phyloP scores from a whole-genome alignment of 2,888 invertebrate species.

The Metacarcinus magister region DNA sequence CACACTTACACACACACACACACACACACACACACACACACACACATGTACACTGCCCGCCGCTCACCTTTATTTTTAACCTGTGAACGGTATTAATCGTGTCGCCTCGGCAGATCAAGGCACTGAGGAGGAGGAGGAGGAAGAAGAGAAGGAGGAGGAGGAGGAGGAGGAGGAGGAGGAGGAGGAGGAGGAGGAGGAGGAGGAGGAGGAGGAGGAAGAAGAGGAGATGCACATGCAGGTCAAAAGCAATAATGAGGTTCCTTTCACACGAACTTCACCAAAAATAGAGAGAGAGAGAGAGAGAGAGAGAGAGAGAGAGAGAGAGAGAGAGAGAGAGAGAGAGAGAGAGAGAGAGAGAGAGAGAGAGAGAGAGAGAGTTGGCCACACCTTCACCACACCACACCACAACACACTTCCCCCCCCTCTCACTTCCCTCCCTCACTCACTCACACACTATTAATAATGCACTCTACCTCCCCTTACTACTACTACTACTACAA shows the following conservation, averaged over 20 bases:
- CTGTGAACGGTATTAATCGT: not conserved
- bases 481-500: not conserved
- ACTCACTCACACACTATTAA: not conserved
- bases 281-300: not conserved
- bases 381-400: not conserved
- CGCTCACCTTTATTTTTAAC: constrained; percentile 10
- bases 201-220: constrained; percentile 12
- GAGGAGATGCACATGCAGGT: not conserved
- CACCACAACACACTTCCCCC: not conserved
- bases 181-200: constrained; percentile 10
- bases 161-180: constrained; percentile 27
- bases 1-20: constrained; percentile 26
- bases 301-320: not conserved
- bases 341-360: constrained; percentile 52
- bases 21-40: constrained; percentile 48
- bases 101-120: not conserved
- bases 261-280: not conserved
- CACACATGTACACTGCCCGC: not conserved
- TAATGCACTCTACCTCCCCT: not conserved
- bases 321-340: constrained; percentile 49
- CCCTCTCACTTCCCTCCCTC: not conserved
- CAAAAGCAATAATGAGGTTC: not conserved
- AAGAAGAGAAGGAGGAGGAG: constrained; percentile 5
- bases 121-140: not conserved
- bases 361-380: constrained; percentile 50